Evolutionary conservation across 1,140 invertebrate species (phyloP), one percentile per base, ranked within the genome.

Genomic region (Mactra quadrangularis): DNA sequence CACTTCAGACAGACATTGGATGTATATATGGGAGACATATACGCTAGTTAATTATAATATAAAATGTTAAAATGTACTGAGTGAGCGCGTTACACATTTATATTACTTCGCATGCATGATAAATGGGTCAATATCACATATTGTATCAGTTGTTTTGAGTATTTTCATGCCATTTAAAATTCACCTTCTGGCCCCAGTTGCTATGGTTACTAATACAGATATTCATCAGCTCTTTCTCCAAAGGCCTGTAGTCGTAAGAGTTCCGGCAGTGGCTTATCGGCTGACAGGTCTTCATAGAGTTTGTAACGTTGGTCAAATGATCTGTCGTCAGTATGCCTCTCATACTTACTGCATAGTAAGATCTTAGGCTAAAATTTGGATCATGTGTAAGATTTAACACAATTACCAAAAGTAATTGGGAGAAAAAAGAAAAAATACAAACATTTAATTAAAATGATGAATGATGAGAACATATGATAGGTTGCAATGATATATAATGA

Each of bases 191-290:
- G 59, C 59, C 74, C 74, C 59, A 15, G 74, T 64, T 76, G 57
- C 59, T 62, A 62, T 76, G 74, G 74, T 59, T 31, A 76, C 64
- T 35, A 50, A 68, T 62, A 60, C 22, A 25, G 47, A 4, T 76
- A 53, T 9, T 76, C 74, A 17, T 64, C 41, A 11, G 64, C 64
- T 50, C 57, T 27, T 19, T 60, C 74, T 57, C 74, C 74, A 22
- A 62, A 76, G 9, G 74, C 74, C 59, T 76, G 74, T 11, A 76
- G 38, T 50, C 74, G 35, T 45, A 76, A 50, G 35, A 87, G 82
- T 45, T 89, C 88, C 15, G 83, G 81, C 0, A 82, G 77, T 41
- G 87, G 85, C 25, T 85, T 83, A 41, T 86, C 87, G 52, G 85
- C 82, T 22, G 83, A 84, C 72, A 87, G 75, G 9, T 81, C 77